phyloP scores from a whole-genome alignment of 2,888 invertebrate species.

The Apoda limacodes region DNA sequence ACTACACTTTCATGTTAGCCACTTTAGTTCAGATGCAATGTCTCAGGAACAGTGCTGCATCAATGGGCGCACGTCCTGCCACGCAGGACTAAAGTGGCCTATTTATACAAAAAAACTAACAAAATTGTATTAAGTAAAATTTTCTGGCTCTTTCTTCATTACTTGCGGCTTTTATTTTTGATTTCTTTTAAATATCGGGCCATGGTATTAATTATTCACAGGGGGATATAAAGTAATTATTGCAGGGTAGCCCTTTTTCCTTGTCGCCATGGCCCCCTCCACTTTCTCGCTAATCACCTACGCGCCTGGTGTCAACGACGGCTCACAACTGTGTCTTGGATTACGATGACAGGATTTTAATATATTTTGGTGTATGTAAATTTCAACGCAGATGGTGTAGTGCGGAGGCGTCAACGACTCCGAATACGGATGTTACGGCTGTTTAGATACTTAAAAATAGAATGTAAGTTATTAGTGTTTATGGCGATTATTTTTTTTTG shows the following conservation, averaged over 20 bases:
- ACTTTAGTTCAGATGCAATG: no score
- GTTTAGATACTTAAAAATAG: no score
- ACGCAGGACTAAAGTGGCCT: no score
- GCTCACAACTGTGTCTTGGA: slow-evolving; percentile 56
- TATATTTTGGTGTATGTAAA: slow-evolving; percentile 66
- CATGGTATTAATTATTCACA: slow-evolving; percentile 66
- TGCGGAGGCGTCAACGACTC: no score
- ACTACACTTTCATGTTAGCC: no score
- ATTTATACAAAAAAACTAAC: slow-evolving; percentile 6
- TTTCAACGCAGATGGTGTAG: slow-evolving; percentile 45
- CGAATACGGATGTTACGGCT: no score
- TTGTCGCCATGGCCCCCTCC: slow-evolving; percentile 44
- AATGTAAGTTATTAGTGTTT: no score
- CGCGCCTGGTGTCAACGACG: slow-evolving; percentile 62
- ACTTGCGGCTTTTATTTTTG: slow-evolving; percentile 49
- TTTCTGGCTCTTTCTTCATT: slow-evolving; percentile 51
- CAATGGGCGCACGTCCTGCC: no score
- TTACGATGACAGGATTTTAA: slow-evolving; percentile 65
- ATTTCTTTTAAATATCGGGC: slow-evolving; percentile 59
- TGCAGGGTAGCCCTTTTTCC: slow-evolving; percentile 65
- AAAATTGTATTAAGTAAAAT: slow-evolving; percentile 35
- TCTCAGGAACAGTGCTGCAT: no score
- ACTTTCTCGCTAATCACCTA: slow-evolving; percentile 48
- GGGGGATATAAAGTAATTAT: slow-evolving; percentile 63
- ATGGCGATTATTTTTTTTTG: no score